Conservation (phyloP, 2,888 invertebrate genomes). For the Panorpa germanica region DNA sequence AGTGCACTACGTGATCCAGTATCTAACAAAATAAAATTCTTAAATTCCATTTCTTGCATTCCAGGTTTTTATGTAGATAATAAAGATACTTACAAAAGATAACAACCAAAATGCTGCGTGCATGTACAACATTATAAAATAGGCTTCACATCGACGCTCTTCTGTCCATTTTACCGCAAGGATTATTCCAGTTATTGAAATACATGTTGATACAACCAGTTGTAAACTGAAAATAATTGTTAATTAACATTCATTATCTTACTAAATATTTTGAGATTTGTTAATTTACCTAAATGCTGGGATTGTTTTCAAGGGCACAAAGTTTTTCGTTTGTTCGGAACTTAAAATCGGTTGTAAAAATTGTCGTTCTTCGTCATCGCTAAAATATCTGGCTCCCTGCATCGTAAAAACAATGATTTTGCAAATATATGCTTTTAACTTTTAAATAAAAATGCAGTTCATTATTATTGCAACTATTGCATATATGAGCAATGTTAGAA, state of each 20-base stretch:
- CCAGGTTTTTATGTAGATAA: constrained; percentile 7
- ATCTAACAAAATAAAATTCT: constrained; percentile 21
- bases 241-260: constrained; percentile 18
- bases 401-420: no score
- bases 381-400: constrained; percentile 17
- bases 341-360: constrained; percentile 20
- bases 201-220: constrained; percentile 18
- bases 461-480: no score
- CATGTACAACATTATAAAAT: constrained; percentile 35
- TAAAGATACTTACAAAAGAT: constrained; percentile 27
- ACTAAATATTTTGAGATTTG: constrained; percentile 11
- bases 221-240: constrained; percentile 2
- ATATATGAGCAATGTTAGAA: no score
- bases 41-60: background rate
- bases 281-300: constrained; percentile 20
- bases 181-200: constrained; percentile 20
- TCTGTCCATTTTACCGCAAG: constrained; percentile 18
- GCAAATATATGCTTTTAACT: no score
- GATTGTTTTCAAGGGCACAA: constrained; percentile 20
- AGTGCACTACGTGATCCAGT: constrained; percentile 34
- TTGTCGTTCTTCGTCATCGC: constrained; percentile 17
- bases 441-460: no score
- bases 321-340: constrained; percentile 17
- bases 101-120: constrained; percentile 36
- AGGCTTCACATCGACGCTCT: constrained; percentile 30